Conservation (phyloP, 2,888 invertebrate genomes). For the Lasioglossum zephyrum region DNA sequence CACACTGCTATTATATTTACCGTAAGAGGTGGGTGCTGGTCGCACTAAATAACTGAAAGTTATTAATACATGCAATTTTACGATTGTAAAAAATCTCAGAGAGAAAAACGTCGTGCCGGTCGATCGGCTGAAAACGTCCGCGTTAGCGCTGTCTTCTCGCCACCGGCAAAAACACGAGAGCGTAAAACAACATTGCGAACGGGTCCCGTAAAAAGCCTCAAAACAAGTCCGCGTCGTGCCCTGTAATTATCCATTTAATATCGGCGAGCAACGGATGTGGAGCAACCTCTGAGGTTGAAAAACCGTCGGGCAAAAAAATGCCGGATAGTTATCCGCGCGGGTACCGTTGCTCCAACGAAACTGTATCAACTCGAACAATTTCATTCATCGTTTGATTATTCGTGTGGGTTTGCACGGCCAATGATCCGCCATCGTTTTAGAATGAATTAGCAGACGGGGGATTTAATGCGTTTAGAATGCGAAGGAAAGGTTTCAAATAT, state of each 20-base stretch:
- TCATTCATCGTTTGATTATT: slow-evolving; percentile 49
- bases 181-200: slow-evolving; percentile 21
- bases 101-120: not conserved
- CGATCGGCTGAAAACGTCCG: slow-evolving; percentile 14
- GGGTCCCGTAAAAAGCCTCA: slow-evolving; percentile 3
- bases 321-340: slow-evolving; percentile 35
- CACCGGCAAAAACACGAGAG: slow-evolving; percentile 17
- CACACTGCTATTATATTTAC: slow-evolving; percentile 20
- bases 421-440: slow-evolving; percentile 32
- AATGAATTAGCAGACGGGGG: slow-evolving; percentile 47
- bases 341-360: slow-evolving; percentile 67
- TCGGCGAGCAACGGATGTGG: slow-evolving; percentile 33
- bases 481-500: no score
- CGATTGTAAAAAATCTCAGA: not conserved
- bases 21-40: not conserved
- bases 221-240: slow-evolving; percentile 23
- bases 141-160: not conserved
- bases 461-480: not conserved
- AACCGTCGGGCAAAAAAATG: slow-evolving; percentile 17
- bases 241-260: slow-evolving; percentile 50
- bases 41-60: not conserved
- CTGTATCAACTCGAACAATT: slow-evolving; percentile 51
- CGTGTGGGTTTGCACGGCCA: slow-evolving; percentile 9
- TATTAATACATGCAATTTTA: slow-evolving; percentile 21
- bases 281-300: slow-evolving; percentile 23